Evolutionary conservation across 2,888 invertebrate species (phyloP), one percentile per base, ranked within the genome.

Genomic region (Lithophane semibrunnea): DNA sequence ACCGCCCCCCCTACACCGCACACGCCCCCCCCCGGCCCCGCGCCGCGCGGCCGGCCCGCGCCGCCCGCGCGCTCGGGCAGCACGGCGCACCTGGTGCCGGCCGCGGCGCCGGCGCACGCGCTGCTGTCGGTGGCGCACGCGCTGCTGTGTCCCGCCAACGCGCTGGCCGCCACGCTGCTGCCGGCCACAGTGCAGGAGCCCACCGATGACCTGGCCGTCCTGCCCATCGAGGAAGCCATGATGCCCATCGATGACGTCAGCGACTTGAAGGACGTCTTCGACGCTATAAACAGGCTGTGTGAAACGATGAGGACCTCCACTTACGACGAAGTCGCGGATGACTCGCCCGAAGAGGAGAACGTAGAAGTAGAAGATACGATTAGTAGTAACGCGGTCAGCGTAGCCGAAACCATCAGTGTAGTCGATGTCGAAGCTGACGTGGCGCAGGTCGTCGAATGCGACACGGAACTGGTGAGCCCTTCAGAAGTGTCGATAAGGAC

Each of bases 271-370:
- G 97, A 97, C 87, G 97, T 97, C 37, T 95, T 96, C 88, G 97
- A 97, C 88, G 97, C 97, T 1, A 96, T 97, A 87, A 96, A 97
- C 87, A 92, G 93, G 73, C 92, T 97, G 9, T 97, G 97, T 90
- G 96, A 96, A 65, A 95, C 94, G 0, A 97, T 97, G 96, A 94
- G 94, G 84, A 94, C 95, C 0, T 95, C 96, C 13, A 89, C 89
- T n/a, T 93, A 93, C 90, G 93, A 92, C 13, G 83, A 82, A n/a
- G 78, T 80, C n/a, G 86, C 86, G 18, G 74, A 76, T 0, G 85
- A 85, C 9, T 70, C 76, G 37, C 56, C 75, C 0, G 63, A 72
- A 8, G 66, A 76, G 3, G 83, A 81, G 18, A 76, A 73, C 13
- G 42, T 75, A 21, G 83, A 86, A 42, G 21, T 84, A 29, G 75